These are phyloP conservation scores for Melanotaenia duboulayi DNA, from an alignment of 2,113 vertebrate genomes.

Conservation along the genomic window DNA sequence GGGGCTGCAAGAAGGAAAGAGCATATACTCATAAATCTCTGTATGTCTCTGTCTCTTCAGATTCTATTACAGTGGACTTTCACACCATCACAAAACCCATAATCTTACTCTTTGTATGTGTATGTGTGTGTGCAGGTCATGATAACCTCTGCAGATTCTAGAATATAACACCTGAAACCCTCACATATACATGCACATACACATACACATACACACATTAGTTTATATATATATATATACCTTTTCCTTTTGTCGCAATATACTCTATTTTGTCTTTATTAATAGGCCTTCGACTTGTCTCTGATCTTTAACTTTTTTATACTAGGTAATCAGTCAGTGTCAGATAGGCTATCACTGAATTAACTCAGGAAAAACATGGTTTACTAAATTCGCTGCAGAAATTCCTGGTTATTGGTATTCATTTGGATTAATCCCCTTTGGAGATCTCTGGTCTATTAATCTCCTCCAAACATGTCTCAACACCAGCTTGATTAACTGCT, in stretches of 20 bases:
- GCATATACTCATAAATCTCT: slow-evolving; percentile 52
- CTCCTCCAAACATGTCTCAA: neutral
- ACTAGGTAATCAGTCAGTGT: slow-evolving; percentile 1
- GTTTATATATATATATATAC: too few species aligned
- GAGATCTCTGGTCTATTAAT: too few species aligned
- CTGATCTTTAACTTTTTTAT: neutral
- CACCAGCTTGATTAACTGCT: neutral
- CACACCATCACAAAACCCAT: slow-evolving; percentile 52
- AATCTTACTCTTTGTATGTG: slow-evolving; percentile 40
- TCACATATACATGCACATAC: slow-evolving; percentile 10
- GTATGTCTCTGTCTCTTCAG: slow-evolving; percentile 56
- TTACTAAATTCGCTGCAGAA: neutral
- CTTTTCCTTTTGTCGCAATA: too few species aligned
- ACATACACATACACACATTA: neutral
- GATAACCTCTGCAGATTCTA: slow-evolving; percentile 49
- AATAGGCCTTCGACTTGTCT: neutral
- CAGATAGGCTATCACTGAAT: neutral
- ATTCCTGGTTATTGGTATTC: neutral
- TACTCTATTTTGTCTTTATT: neutral
- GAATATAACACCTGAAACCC: slow-evolving; percentile 50
- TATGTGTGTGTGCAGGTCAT: slow-evolving; percentile 45
- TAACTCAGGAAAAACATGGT: too few species aligned
- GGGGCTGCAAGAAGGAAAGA: slow-evolving; percentile 28
- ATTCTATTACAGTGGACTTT: slow-evolving; percentile 53
- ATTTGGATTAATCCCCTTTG: neutral